Base-by-base conservation (phyloP, 2,113 vertebrate species). In the Polypterus senegalus region DNA sequence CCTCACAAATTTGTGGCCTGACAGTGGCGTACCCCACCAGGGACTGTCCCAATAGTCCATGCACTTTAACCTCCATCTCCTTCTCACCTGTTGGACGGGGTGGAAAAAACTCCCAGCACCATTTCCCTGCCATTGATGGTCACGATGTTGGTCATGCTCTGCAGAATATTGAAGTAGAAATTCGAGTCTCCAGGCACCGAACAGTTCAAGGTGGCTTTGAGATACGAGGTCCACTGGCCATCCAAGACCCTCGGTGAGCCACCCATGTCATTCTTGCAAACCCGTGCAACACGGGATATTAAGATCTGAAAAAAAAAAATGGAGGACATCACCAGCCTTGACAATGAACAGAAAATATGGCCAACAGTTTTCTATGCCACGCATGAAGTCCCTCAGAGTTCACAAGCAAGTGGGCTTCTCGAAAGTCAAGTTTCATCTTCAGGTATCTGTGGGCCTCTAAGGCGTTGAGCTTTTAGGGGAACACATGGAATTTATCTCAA, bases 161-260 rank as follows among this genome's bases (percentile, higher is more conserved):
- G 95, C 72, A 98, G 90, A 74, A 97, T 86, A 2, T 98, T 97
- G 72, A 98, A 98, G 78, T 98, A 98, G 82, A 98, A 98, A 71
- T 97, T 94, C 0, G 93, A 92, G 60, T 98, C 94, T 0, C 95
- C 95, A 0, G 95, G 94, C 63, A 98, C 87, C 0, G 95, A 98
- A 79, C 95, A 98, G 83, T 98, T 98, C 63, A 98, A 88, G 3
- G 94, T 85, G 0, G 94, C 92, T 76, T 98, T 98, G 66, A 98
- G 83, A 78, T 97, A 98, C 2, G 95, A 98, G 0, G 94, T 97
- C 92, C 94, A 98, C 76, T 98, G 95, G 77, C 96, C 97, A 80
- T 98, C 95, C 70, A 98, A 81, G 57, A 98, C 93, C 0, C 95
- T 75, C 61, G 94, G 94, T 0, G 94, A 98, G 1, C 95, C 95